Evolutionary conservation across 2,888 invertebrate genomes (phyloP).

Genomic region (Plemyria rubiginata): DNA sequence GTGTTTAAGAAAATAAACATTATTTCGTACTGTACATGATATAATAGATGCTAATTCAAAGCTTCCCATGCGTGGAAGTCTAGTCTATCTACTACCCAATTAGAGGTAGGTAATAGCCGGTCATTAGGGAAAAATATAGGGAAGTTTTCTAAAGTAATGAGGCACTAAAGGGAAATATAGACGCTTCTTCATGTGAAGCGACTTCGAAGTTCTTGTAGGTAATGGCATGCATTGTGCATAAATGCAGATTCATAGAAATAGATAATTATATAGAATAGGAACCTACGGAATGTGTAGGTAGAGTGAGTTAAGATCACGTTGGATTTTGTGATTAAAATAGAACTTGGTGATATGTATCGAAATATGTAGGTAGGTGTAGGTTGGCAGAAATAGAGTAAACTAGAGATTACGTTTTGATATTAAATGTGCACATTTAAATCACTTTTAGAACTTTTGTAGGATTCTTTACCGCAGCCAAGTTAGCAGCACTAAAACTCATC

Average conservation of each 20-base stretch:
- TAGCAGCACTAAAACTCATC: conserved; percentile 3
- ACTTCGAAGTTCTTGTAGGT: conserved; percentile 10
- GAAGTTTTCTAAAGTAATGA: conserved; percentile 28
- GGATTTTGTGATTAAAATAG: no score
- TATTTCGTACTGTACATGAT: neutral
- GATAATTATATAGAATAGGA: no score
- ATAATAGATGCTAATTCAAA: conserved; percentile 9
- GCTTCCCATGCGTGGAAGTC: conserved; percentile 17
- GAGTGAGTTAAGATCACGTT: no score
- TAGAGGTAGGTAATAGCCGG: conserved; percentile 24
- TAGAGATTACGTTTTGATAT: no score
- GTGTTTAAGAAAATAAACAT: neutral
- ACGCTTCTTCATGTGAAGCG: conserved; percentile 19
- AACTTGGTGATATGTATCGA: no score
- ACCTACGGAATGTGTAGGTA: no score
- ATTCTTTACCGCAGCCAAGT: conserved; percentile 1
- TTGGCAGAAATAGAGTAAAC: no score
- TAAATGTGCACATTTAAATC: no score
- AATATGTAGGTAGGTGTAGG: no score
- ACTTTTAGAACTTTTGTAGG: neutral
- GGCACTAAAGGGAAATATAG: conserved; percentile 23
- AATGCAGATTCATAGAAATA: no score
- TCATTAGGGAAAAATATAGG: conserved; percentile 26
- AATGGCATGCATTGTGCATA: neutral
- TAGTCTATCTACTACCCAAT: conserved; percentile 17